Conservation (phyloP, 2,113 vertebrate species). For the Noctilio leporinus region DNA sequence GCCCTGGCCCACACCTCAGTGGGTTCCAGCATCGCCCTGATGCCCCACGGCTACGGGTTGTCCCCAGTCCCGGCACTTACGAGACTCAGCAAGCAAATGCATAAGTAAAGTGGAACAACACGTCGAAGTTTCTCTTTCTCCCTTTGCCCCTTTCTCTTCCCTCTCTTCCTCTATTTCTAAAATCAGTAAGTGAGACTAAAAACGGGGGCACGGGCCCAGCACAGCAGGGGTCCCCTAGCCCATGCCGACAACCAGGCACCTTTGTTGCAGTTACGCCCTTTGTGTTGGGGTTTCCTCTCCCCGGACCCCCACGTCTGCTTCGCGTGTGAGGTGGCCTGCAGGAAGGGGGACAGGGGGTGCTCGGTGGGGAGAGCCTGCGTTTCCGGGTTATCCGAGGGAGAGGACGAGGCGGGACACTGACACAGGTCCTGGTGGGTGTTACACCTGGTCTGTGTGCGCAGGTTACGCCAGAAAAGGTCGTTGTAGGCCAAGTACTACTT, state of each 20-base stretch:
- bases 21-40: too few species aligned
- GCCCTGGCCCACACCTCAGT: too few species aligned
- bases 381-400: not conserved
- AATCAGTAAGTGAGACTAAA: too few species aligned
- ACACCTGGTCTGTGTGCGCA: not conserved
- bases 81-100: too few species aligned
- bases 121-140: too few species aligned
- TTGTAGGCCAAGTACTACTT: not conserved
- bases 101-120: too few species aligned
- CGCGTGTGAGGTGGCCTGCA: not conserved
- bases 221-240: not conserved
- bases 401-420: not conserved
- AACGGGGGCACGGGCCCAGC: not conserved
- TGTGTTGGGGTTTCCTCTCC: not conserved
- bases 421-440: not conserved
- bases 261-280: not conserved
- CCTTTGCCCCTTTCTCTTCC: too few species aligned
- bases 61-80: too few species aligned
- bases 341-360: not conserved
- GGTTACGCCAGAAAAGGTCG: not conserved
- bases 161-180: too few species aligned
- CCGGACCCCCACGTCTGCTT: rapidly evolving
- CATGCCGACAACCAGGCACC: not conserved
- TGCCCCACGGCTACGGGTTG: too few species aligned
- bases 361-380: not conserved